These are phyloP conservation scores for Cervus canadensis DNA, from an alignment of 2,113 vertebrate species.

Conservation along the genomic window DNA sequence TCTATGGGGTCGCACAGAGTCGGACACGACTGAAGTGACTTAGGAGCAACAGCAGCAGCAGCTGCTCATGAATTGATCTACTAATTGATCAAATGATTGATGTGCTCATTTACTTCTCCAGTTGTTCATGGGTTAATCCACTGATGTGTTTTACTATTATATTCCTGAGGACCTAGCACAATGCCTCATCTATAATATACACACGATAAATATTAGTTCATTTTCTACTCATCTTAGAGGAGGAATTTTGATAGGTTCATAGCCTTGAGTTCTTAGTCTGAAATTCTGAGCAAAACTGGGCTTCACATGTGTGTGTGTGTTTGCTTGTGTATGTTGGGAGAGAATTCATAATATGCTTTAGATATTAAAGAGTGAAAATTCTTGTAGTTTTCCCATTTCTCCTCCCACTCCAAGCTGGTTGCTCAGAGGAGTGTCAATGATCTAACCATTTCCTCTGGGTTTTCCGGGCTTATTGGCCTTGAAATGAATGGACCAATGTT, in stretches of 20 bases:
- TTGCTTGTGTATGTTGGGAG: neutral
- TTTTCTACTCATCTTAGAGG: neutral
- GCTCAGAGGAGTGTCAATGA: neutral
- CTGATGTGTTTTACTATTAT: neutral
- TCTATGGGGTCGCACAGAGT: too few relatives aligned
- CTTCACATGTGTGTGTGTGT: neutral
- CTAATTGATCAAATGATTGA: neutral
- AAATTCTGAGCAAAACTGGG: neutral
- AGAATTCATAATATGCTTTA: neutral
- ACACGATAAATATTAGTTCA: neutral
- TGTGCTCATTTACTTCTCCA: neutral
- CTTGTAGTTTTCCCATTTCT: neutral
- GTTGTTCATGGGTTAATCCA: neutral
- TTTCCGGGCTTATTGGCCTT: neutral
- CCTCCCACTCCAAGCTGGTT: accelerated
- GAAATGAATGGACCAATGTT: neutral
- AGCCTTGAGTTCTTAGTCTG: neutral
- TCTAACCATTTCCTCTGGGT: neutral
- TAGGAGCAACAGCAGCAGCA: too few relatives aligned
- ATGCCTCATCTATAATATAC: neutral
- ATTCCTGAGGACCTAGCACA: neutral
- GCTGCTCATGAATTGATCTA: neutral
- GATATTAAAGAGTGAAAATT: neutral
- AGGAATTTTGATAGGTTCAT: neutral
- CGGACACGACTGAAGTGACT: too few relatives aligned